phyloP scores from a whole-genome alignment of 2,113 vertebrate species.

The Furnarius figulus region DNA sequence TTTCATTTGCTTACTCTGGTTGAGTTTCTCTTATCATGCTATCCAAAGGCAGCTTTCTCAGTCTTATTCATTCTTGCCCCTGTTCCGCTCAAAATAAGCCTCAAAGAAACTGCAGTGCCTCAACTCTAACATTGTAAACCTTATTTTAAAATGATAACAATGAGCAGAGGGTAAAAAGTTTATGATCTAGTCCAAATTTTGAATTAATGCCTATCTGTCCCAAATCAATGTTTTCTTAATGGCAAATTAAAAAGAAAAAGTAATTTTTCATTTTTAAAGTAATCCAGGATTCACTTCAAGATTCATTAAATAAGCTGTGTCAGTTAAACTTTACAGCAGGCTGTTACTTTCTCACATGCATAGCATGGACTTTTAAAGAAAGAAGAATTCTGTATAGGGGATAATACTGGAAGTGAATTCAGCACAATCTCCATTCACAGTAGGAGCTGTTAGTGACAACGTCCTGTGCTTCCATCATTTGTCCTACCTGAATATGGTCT shows the following conservation, averaged over 20 bases:
- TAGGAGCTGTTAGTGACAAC: not conserved
- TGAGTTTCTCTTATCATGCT: not conserved
- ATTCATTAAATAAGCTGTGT: not conserved
- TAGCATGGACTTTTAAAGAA: not conserved
- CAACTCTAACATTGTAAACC: not conserved
- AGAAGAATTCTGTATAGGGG: not conserved
- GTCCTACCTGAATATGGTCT: not conserved
- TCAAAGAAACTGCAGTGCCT: not conserved
- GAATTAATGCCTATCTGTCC: not conserved
- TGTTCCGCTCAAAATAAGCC: not conserved
- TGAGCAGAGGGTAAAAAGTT: not conserved
- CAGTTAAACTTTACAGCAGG: not conserved
- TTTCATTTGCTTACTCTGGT: constrained; percentile 20
- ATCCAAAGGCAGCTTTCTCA: not conserved
- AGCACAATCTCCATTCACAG: not conserved
- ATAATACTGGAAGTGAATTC: not conserved
- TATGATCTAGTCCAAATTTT: not conserved
- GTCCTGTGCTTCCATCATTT: not conserved
- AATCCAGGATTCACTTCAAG: not conserved
- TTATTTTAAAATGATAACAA: not conserved
- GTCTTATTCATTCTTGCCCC: not conserved
- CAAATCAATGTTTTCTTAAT: not conserved
- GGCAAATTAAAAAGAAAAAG: not conserved
- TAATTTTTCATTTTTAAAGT: not conserved
- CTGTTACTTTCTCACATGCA: not conserved